These are phyloP conservation scores for Actinernus sp. DNA, from an alignment of 92 coral and sea anemone genomes.

Conservation along the genomic window DNA sequence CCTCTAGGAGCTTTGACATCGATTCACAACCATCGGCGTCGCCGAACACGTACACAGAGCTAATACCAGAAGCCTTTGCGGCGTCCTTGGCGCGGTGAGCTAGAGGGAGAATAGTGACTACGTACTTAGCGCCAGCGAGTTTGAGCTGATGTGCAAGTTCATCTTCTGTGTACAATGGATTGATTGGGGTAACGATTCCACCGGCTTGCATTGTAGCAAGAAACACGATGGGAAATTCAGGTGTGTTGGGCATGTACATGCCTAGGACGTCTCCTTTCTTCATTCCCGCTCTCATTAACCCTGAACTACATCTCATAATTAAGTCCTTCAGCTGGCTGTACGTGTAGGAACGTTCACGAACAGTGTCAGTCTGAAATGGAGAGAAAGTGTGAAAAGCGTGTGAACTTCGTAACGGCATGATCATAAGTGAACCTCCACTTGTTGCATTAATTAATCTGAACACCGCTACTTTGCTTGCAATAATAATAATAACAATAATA, in stretches of 20 bases:
- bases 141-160: conserved; percentile 77
- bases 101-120: conserved; percentile 71
- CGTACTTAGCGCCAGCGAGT: conserved; percentile 66
- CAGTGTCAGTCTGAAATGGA: conserved; percentile 57
- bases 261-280: conserved; percentile 87
- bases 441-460: too few species aligned
- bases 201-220: conserved; percentile 79
- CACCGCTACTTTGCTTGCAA: too few species aligned
- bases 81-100: conserved; percentile 72
- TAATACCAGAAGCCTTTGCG: conserved; percentile 53
- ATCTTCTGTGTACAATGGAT: conserved; percentile 74
- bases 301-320: conserved; percentile 63
- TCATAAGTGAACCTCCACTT: too few species aligned
- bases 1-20: conserved; percentile 70
- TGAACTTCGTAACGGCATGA: too few species aligned
- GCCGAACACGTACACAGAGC: conserved; percentile 59
- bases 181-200: conserved; percentile 68
- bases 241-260: conserved; percentile 68
- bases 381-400: too few species aligned
- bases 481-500: too few species aligned
- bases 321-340: conserved; percentile 65
- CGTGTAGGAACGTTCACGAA: conserved; percentile 72
- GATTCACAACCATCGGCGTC: conserved; percentile 70
- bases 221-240: conserved; percentile 75
- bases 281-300: conserved; percentile 71